Percentiles rank a stretch among this genome's conserved stretches.
phyloP scores from a whole-genome alignment of 2,797 vertebrate species.

The Halcyon badia region DNA sequence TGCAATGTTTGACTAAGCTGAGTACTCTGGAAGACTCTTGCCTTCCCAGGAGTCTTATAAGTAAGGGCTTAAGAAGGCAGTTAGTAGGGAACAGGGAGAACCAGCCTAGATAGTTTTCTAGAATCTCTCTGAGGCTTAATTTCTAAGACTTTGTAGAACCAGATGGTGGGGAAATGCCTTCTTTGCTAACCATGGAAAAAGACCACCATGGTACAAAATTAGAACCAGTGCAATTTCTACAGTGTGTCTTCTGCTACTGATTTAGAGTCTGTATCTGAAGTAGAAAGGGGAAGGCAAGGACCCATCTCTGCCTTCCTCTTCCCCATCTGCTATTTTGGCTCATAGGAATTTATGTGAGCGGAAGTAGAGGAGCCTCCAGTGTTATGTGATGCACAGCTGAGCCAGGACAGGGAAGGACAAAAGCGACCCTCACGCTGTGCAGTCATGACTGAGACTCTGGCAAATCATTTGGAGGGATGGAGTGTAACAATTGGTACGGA shows the following conservation, averaged over 20 bases:
- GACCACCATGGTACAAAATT: slow-evolving; percentile 15
- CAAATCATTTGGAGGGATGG: not conserved
- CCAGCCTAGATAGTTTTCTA: not conserved
- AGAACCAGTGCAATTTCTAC: slow-evolving; percentile 4
- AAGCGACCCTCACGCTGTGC: not conserved
- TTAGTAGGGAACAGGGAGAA: not conserved
- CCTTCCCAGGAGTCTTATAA: not conserved
- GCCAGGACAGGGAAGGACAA: not conserved
- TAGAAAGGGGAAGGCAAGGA: not conserved
- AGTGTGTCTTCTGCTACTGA: not conserved
- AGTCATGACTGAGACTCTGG: not conserved
- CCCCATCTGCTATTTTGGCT: not conserved
- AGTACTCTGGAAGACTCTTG: not conserved
- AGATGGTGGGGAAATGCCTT: slow-evolving; percentile 18
- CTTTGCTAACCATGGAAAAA: slow-evolving; percentile 41
- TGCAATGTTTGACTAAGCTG: not conserved
- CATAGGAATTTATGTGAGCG: not conserved
- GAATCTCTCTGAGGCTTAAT: not conserved
- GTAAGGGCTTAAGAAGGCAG: not conserved
- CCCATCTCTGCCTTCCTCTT: not conserved
- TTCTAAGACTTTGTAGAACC: not conserved
- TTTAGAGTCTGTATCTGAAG: not conserved
- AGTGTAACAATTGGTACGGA: not conserved
- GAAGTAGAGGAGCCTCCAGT: not conserved
- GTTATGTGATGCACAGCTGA: not conserved